Conservation (phyloP, 2,888 invertebrate species). For the Biston betularia region DNA sequence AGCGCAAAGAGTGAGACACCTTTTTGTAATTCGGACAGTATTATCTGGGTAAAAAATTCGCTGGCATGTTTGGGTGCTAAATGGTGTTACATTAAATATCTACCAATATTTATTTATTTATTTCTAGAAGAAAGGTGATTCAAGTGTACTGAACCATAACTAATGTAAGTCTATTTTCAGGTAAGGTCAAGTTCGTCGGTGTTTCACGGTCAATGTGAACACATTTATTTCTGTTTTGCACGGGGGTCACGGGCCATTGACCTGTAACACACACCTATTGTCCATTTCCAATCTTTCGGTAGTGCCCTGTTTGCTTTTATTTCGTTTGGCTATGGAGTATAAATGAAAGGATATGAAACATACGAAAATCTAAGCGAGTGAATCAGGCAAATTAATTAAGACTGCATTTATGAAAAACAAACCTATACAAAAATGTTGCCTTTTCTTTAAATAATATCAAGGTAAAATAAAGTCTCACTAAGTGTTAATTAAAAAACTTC, state of each 20-base stretch:
- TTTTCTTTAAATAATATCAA: too few relatives aligned
- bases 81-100: too few relatives aligned
- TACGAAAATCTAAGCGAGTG: not conserved
- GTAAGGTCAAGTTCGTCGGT: slow-evolving; percentile 19
- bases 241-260: slow-evolving; percentile 21
- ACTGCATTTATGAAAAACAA: too few relatives aligned
- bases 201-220: slow-evolving; percentile 25
- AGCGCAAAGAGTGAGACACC: too few relatives aligned
- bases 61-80: too few relatives aligned
- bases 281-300: slow-evolving; percentile 9
- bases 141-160: slow-evolving; percentile 12
- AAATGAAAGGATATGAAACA: not conserved
- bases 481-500: too few relatives aligned
- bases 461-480: too few relatives aligned
- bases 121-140: not conserved
- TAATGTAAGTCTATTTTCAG: slow-evolving; percentile 25
- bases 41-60: too few relatives aligned
- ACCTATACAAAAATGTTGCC: too few relatives aligned
- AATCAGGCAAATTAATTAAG: too few relatives aligned
- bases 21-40: too few relatives aligned
- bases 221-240: slow-evolving; percentile 30
- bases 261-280: slow-evolving; percentile 17
- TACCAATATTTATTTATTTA: not conserved
- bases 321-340: not conserved
- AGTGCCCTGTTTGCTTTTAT: slow-evolving; percentile 16